These are phyloP conservation scores for Lateolabrax maculatus DNA, from an alignment of 2,797 vertebrate genomes.

Conservation along the genomic window DNA sequence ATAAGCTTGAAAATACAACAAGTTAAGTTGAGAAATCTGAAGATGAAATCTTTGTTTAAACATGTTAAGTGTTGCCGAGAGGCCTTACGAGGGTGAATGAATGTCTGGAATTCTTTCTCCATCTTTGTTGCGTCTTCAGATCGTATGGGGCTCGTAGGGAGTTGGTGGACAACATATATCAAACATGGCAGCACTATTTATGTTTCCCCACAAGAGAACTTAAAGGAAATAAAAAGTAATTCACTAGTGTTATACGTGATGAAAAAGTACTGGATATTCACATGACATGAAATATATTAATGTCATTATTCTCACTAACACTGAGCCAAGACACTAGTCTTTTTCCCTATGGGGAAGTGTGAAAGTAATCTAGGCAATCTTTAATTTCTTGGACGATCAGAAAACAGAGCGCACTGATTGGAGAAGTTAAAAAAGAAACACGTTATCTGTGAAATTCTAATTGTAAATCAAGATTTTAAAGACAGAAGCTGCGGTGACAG, in stretches of 20 bases:
- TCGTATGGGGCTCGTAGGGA: neutral
- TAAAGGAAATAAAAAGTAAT: neutral
- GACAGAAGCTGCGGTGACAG: neutral
- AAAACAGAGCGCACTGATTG: neutral
- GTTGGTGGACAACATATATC: neutral
- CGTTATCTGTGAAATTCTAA: neutral
- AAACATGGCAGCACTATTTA: neutral
- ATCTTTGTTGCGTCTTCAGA: slow-evolving; percentile 4
- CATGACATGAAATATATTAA: neutral
- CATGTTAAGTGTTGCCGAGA: slow-evolving; percentile 36
- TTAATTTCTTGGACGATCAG: neutral
- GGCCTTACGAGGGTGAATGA: slow-evolving; percentile 37
- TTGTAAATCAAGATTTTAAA: slow-evolving; percentile 5
- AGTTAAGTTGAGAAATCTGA: slow-evolving; percentile 27
- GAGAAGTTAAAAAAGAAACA: neutral
- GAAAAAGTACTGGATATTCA: neutral
- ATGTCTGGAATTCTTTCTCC: slow-evolving; percentile 53
- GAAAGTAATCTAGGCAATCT: neutral
- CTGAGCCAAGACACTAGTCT: neutral
- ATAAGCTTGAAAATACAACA: slow-evolving; percentile 14
- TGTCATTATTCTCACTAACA: neutral
- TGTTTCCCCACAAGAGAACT: neutral
- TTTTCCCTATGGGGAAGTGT: neutral
- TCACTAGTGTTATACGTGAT: neutral
- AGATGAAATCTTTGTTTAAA: slow-evolving; percentile 54